Evolutionary conservation across 2,888 invertebrate species (phyloP).

Genomic region (Rhogogaster chlorosoma): DNA sequence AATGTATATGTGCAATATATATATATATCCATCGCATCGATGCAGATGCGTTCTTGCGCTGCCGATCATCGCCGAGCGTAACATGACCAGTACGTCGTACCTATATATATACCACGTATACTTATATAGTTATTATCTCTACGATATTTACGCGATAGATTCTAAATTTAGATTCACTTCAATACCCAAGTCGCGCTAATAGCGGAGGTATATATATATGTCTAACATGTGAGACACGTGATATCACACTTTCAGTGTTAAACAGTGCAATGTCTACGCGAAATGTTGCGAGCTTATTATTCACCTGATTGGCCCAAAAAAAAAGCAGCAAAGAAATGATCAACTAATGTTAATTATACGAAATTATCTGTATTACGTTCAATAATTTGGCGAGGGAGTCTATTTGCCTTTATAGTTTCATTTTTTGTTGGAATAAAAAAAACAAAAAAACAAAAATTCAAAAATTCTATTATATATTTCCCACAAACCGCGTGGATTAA

Average conservation of each 20-base stretch:
- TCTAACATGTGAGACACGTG: background rate
- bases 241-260: background rate
- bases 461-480: no score
- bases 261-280: no score
- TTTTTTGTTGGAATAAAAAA: no score
- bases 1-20: background rate
- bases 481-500: no score
- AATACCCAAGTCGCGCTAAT: background rate
- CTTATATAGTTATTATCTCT: background rate
- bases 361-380: no score
- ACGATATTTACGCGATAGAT: conserved; percentile 42
- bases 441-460: no score
- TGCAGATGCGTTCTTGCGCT: background rate
- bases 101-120: background rate
- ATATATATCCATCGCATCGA: background rate
- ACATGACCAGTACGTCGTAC: background rate
- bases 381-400: no score
- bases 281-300: no score
- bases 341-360: no score
- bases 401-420: no score
- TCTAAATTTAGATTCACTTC: conserved; percentile 41
- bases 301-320: no score
- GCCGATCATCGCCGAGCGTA: background rate
- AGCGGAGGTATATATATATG: background rate
- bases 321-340: no score